Percentiles rank a stretch among this genome's conserved stretches.
These are phyloP conservation scores for Apamea anceps DNA, from an alignment of 2,888 invertebrate species.

Conservation along the genomic window DNA sequence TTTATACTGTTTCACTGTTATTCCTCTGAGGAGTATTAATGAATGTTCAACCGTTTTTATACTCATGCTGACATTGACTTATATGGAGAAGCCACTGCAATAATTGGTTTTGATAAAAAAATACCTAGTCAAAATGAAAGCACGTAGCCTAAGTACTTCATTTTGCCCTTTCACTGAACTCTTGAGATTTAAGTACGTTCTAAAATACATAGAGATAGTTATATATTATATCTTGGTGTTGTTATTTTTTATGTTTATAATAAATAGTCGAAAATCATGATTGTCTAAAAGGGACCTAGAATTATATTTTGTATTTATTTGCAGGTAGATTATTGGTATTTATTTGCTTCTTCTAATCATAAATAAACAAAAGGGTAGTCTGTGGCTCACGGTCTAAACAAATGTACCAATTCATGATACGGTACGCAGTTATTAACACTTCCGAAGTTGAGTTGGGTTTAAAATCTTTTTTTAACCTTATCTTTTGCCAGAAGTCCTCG, in stretches of 20 bases:
- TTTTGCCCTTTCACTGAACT: not conserved
- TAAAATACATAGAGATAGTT: not conserved
- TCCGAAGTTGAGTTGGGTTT: not conserved
- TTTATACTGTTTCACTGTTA: not conserved
- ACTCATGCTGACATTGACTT: not conserved
- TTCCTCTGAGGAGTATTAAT: not conserved
- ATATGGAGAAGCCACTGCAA: not conserved
- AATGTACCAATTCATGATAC: not conserved
- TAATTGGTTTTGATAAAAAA: not conserved
- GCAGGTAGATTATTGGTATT: not conserved
- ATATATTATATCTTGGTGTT: not conserved
- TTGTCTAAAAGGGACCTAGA: not conserved
- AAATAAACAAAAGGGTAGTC: not conserved
- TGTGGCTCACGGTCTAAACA: not conserved
- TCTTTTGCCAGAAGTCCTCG: not conserved
- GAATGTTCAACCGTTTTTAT: not conserved
- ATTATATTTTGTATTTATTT: not conserved
- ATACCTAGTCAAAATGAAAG: not conserved
- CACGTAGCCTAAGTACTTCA: not conserved
- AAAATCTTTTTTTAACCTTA: constrained; percentile 7
- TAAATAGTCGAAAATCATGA: not conserved
- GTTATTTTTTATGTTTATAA: not conserved
- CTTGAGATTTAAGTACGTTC: not conserved
- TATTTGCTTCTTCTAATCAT: too few relatives aligned
- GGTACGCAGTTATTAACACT: not conserved